Conservation (phyloP, 2,797 vertebrate species). For the Prunella strophiata region DNA sequence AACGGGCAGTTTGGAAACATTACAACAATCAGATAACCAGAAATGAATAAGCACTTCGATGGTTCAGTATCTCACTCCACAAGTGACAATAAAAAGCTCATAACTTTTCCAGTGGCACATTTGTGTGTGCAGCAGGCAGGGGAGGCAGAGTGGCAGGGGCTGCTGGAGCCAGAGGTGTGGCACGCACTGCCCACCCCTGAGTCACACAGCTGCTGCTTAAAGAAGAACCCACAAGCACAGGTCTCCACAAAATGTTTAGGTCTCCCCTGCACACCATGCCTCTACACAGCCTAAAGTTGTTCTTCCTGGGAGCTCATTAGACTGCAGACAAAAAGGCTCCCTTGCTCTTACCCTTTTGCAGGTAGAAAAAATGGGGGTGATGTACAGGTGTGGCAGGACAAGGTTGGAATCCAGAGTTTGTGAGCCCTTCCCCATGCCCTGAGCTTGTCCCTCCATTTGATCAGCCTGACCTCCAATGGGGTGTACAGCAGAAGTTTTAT, state of each 20-base stretch:
- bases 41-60: constrained; percentile 69
- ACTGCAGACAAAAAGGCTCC: neutral
- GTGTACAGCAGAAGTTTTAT: neutral
- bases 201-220: neutral
- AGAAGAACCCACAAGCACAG: neutral
- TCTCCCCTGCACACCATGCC: neutral
- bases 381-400: neutral
- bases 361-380: neutral
- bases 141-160: neutral
- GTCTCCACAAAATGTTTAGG: neutral
- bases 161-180: neutral
- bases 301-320: neutral
- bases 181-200: fast-evolving
- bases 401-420: neutral
- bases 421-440: fast-evolving
- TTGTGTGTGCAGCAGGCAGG: constrained; percentile 19
- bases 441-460: neutral
- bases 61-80: constrained; percentile 62
- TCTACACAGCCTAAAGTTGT: neutral
- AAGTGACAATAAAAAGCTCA: constrained; percentile 77
- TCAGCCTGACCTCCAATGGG: fast-evolving
- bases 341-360: neutral
- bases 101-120: constrained; percentile 67
- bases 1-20: constrained; percentile 75
- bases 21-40: constrained; percentile 76